Conservation (phyloP, 2,888 invertebrate genomes). For the Tachystola acroxantha region DNA sequence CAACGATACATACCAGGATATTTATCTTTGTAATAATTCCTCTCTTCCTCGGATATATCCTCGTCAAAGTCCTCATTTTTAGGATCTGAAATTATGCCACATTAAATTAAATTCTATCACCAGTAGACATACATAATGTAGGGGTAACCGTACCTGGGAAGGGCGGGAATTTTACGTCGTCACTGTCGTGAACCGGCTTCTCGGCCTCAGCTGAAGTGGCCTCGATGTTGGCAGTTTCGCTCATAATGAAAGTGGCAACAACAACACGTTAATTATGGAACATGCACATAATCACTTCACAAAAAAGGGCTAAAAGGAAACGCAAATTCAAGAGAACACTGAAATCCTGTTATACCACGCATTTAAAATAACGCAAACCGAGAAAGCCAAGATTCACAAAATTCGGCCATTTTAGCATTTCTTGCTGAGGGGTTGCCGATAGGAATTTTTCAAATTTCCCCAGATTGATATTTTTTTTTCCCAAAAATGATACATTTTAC, state of each 20-base stretch:
- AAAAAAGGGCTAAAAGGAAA: background rate
- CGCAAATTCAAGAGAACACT: background rate
- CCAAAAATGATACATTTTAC: too few relatives aligned
- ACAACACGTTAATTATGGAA: conserved; percentile 8
- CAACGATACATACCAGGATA: conserved; percentile 51
- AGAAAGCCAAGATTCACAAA: conserved; percentile 19
- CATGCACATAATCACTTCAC: background rate
- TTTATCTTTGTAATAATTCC: conserved; percentile 64
- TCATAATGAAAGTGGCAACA: conserved; percentile 39
- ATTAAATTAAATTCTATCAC: background rate
- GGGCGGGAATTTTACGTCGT: conserved; percentile 59
- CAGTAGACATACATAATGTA: background rate
- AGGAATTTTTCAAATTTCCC: too few relatives aligned
- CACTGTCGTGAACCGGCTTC: conserved; percentile 54
- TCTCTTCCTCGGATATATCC: conserved; percentile 73
- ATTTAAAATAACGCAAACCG: conserved; percentile 10
- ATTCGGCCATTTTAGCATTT: conserved; percentile 51
- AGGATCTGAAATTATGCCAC: conserved; percentile 44
- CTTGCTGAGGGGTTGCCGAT: too few relatives aligned
- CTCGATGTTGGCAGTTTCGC: conserved; percentile 45
- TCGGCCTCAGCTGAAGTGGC: conserved; percentile 39
- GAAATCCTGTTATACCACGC: conserved; percentile 1
- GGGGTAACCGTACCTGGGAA: conserved; percentile 46
- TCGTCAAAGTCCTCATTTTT: conserved; percentile 72
- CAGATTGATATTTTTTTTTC: too few relatives aligned